Evolutionary conservation across 35 echinoderm and acorn worm genomes (phyloP), one percentile per base, ranked within the genome.

Genomic region (Eucidaris tribuloides): DNA sequence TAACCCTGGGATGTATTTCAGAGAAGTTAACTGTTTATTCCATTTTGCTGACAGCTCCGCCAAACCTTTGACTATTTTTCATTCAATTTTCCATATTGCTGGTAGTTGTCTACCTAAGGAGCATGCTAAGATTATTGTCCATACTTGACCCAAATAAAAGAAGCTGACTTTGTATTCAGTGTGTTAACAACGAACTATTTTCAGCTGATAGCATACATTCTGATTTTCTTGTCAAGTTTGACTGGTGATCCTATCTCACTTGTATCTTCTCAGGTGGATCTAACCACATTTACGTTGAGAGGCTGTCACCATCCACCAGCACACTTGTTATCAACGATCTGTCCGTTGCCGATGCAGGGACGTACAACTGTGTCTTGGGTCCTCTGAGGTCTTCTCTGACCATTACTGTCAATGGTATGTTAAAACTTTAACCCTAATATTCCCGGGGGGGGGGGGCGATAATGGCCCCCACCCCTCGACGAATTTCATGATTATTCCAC

Each of bases 361-460:
- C 37, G n/a, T 97, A 97, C 81, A 68, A 71, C 7, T 97, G 94
- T 37, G 87, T 61, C 6, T 81, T 94, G 0, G 87, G 92, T 25
- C 62, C 61, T 14, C 57, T 85, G 20, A 65, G 81, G 36, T 45
- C 92, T 14, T 44, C 82, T 9, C 44, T 94, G 0, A 45, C 46
- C 11, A 91, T 97, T 43, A 70, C 58, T 4, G 76, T 97, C 1
- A 19, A 52, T 36, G 22, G 84, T 80, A 54, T 36, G 23, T 74
- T 38, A n/a, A n/a, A n/a, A n/a, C n/a, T n/a, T n/a, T n/a, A n/a
- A n/a, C n/a, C n/a, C n/a, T n/a, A n/a, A n/a, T n/a, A n/a, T n/a
- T n/a, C n/a, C n/a, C n/a, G n/a, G n/a, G n/a, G n/a, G n/a, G n/a
- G n/a, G n/a, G n/a, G n/a, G n/a, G n/a, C n/a, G n/a, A n/a, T n/a